Conservation (phyloP, 2,797 vertebrate genomes). For the Gymnoscopelus microlampas region DNA sequence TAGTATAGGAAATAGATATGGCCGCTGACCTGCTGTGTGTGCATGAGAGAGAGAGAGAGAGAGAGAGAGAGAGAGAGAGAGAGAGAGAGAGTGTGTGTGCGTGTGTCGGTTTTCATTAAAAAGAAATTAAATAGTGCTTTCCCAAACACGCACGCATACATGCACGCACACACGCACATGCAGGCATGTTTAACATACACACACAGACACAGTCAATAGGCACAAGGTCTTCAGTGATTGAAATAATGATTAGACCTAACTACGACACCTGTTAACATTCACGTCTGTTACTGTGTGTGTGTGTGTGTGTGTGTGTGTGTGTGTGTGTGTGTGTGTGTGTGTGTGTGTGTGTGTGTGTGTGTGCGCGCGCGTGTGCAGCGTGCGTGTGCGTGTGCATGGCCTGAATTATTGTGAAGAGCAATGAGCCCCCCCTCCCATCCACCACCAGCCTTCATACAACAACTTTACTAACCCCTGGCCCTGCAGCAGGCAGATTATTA, state of each 20-base stretch:
- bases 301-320: conserved; percentile 14
- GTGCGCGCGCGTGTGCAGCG: conserved; percentile 8
- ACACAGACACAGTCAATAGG: conserved; percentile 13
- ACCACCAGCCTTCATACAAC: conserved; percentile 29
- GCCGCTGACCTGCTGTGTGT: conserved; percentile 28
- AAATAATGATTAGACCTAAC: conserved; percentile 45
- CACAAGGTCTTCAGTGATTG: conserved; percentile 28
- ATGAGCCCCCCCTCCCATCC: conserved; percentile 32
- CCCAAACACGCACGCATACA: background rate
- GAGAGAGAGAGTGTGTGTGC: conserved; percentile 2
- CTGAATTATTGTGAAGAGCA: conserved; percentile 42
- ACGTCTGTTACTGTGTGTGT: conserved; percentile 37
- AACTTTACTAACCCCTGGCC: conserved; percentile 51
- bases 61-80: conserved; percentile 10
- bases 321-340: conserved; percentile 24
- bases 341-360: conserved; percentile 19
- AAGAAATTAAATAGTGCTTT: background rate
- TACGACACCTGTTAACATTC: conserved; percentile 59
- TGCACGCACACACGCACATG: background rate
- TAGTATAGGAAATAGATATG: conserved; percentile 42
- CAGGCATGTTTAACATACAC: background rate
- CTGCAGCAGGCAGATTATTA: conserved; percentile 54
- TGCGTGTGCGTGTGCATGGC: conserved; percentile 25
- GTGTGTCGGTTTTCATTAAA: no score
- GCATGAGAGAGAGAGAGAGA: conserved; percentile 4